These are phyloP conservation scores for Pogona vitticeps DNA, from an alignment of 2,113 vertebrate genomes.

Conservation along the genomic window DNA sequence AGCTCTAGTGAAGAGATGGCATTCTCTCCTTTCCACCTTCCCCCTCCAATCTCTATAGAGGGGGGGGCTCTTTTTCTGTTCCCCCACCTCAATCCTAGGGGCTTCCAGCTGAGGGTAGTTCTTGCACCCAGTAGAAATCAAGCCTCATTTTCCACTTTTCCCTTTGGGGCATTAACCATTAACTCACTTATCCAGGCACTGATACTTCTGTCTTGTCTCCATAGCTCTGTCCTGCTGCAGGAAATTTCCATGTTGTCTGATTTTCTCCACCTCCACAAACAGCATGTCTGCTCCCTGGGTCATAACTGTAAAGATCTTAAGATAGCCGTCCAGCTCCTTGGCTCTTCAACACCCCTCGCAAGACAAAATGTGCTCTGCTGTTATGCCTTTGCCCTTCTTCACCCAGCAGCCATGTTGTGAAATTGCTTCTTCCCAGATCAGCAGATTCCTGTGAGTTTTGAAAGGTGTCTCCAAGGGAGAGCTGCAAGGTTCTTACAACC, in stretches of 20 bases:
- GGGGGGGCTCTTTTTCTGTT: no score
- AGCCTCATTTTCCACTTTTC: background rate
- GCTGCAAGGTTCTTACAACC: background rate
- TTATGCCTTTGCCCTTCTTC: background rate
- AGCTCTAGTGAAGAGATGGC: no score
- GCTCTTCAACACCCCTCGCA: background rate
- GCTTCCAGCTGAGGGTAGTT: background rate
- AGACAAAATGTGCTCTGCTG: background rate
- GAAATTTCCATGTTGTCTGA: background rate
- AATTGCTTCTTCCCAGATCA: background rate
- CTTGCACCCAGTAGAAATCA: background rate
- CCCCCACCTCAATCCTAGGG: background rate
- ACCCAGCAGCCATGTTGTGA: background rate
- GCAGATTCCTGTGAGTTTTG: background rate
- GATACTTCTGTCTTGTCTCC: background rate
- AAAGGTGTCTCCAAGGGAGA: no score
- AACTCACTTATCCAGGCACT: background rate
- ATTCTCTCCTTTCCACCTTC: no score
- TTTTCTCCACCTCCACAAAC: background rate
- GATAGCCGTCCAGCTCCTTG: background rate
- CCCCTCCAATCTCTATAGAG: no score
- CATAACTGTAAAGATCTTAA: background rate
- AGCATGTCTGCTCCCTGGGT: background rate
- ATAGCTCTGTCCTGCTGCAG: background rate
- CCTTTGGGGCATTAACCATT: slow-evolving; percentile 1